Evolutionary conservation across 2,113 vertebrate genomes (phyloP).

Genomic region (Geococcyx californianus): DNA sequence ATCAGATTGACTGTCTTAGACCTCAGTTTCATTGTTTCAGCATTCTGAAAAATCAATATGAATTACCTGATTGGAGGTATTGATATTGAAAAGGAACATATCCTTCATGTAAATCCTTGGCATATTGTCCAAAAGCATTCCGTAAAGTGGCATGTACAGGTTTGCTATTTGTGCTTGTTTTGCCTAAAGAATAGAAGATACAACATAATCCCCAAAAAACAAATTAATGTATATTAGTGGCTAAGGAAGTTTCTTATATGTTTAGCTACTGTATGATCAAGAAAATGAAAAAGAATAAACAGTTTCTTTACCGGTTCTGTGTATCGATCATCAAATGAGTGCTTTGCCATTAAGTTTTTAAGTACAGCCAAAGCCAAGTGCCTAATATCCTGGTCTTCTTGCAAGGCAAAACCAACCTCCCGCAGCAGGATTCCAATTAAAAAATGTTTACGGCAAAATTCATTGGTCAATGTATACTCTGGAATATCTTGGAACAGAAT

Average conservation of each 20-base stretch:
- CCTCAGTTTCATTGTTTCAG: background rate
- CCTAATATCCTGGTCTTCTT: slow-evolving; percentile 95
- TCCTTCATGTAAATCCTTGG: slow-evolving; percentile 96
- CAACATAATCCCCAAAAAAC: background rate
- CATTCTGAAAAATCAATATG: background rate
- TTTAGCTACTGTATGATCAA: background rate
- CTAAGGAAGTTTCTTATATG: background rate
- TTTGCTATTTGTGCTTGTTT: slow-evolving; percentile 94
- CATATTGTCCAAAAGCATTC: slow-evolving; percentile 98
- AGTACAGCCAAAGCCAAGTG: slow-evolving; percentile 92
- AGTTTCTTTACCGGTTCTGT: slow-evolving; percentile 81
- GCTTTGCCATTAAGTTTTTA: slow-evolving; percentile 96
- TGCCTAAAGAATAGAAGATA: slow-evolving; percentile 75
- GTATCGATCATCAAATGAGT: slow-evolving; percentile 94
- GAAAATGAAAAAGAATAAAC: background rate
- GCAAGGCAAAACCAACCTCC: slow-evolving; percentile 94
- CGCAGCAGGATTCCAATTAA: slow-evolving; percentile 91
- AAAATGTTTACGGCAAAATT: slow-evolving; percentile 97
- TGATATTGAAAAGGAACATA: slow-evolving; percentile 90
- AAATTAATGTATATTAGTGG: background rate
- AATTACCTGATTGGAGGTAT: slow-evolving; percentile 91
- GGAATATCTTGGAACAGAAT: slow-evolving; percentile 80
- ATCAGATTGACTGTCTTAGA: background rate
- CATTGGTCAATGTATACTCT: slow-evolving; percentile 94
- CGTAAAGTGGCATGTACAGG: slow-evolving; percentile 95